A percentile compares a stretch with the other conserved stretches of the same genome.
Conservation (phyloP, 2,797 vertebrate genomes). For the Gymnothorax reevesii region DNA sequence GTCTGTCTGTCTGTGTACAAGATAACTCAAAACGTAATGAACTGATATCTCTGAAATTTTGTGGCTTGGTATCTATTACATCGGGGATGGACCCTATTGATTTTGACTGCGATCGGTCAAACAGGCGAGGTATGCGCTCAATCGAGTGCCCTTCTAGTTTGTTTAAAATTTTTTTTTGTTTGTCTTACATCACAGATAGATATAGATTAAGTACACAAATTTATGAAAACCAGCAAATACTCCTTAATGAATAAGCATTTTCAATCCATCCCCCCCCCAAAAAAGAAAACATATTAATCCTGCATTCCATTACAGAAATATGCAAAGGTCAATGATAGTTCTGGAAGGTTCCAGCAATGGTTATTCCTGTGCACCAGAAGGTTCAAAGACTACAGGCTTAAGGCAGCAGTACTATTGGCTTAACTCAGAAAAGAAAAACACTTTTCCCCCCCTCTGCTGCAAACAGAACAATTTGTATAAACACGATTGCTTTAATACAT, state of each 20-base stretch:
- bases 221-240: neutral
- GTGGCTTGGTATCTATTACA: too few relatives aligned
- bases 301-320: neutral
- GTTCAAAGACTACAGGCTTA: neutral
- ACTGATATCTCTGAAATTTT: too few relatives aligned
- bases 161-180: neutral
- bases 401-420: neutral
- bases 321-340: neutral
- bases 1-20: too few relatives aligned
- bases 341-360: neutral
- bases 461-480: neutral
- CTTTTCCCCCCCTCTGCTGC: neutral
- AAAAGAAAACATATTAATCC: neutral
- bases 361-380: neutral
- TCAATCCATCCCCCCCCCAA: neutral
- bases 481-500: slow-evolving; percentile 17
- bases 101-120: too few relatives aligned
- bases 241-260: neutral
- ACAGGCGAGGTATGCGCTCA: too few relatives aligned
- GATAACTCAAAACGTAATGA: too few relatives aligned
- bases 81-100: too few relatives aligned
- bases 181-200: neutral
- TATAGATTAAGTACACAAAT: neutral
- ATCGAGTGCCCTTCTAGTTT: too few relatives aligned
- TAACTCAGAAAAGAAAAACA: neutral